Percentiles rank a stretch among this genome's conserved stretches.
Evolutionary conservation across 2,888 invertebrate genomes (phyloP).

Genomic region (Calameuta idolon): DNA sequence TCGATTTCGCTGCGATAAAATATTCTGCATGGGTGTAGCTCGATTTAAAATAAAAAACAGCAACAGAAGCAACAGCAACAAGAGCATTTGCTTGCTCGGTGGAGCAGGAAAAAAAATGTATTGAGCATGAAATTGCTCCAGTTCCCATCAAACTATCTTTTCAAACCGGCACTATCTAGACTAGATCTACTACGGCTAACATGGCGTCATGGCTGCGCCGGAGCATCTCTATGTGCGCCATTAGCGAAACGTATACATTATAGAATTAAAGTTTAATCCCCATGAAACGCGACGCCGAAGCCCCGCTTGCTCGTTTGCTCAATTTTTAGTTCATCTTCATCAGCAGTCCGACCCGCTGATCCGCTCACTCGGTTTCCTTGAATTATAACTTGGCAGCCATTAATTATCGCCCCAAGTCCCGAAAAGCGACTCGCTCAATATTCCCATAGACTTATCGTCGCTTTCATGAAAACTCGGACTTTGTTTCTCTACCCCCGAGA

Average conservation of each 20-base stretch:
- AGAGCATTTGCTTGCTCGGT: conserved; percentile 17
- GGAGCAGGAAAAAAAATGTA: conserved; percentile 41
- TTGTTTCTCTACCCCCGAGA: not conserved
- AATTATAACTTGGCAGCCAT: no score
- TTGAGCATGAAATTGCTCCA: conserved; percentile 57
- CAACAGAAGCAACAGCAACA: not conserved
- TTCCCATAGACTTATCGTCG: no score
- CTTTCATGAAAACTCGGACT: no score
- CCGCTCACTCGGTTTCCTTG: no score
- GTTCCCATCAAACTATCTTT: conserved; percentile 44
- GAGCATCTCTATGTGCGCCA: conserved; percentile 8
- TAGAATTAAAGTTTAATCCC: conserved; percentile 1
- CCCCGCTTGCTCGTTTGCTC: not conserved
- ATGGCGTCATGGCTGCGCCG: conserved; percentile 15
- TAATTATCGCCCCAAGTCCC: no score
- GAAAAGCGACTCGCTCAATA: no score
- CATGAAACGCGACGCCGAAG: not conserved
- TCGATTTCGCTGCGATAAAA: no score
- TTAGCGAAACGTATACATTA: not conserved
- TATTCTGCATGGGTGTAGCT: not conserved
- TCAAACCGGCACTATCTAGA: conserved; percentile 33
- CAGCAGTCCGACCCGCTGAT: not conserved
- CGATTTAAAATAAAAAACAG: not conserved
- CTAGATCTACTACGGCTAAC: conserved; percentile 30
- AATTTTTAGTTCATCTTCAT: not conserved